Conservation (phyloP, 2,797 vertebrate species). For the Pseudomugil gertrudae region DNA sequence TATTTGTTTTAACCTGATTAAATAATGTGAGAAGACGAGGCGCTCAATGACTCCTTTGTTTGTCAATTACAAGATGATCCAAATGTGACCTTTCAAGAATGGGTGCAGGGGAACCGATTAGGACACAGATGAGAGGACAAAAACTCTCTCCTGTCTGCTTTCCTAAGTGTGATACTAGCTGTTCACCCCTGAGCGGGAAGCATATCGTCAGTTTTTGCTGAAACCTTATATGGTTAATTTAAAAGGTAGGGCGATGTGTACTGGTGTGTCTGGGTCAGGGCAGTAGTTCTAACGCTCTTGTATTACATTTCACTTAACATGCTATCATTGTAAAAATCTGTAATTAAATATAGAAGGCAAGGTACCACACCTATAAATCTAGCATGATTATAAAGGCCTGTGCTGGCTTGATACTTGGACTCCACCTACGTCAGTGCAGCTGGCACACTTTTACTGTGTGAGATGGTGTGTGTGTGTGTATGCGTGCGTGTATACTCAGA, state of each 20-base stretch:
- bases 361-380: constrained; percentile 76
- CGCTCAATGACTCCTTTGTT: constrained; percentile 69
- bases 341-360: constrained; percentile 72
- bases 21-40: constrained; percentile 61
- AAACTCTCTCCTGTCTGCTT: constrained; percentile 30
- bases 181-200: constrained; percentile 44
- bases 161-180: constrained; percentile 38
- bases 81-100: constrained; percentile 24
- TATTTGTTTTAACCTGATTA: constrained; percentile 72
- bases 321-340: constrained; percentile 71
- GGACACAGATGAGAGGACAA: constrained; percentile 13
- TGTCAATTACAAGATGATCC: constrained; percentile 54
- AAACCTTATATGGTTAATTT: constrained; percentile 62
- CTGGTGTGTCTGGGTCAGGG: constrained; percentile 58
- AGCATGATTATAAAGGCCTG: constrained; percentile 71
- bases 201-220: constrained; percentile 28
- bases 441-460: constrained; percentile 44
- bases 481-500: constrained; percentile 39
- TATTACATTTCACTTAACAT: constrained; percentile 70
- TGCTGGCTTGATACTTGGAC: constrained; percentile 66
- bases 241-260: constrained; percentile 44
- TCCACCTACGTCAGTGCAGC: constrained; percentile 63
- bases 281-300: constrained; percentile 47
- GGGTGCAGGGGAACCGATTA: background rate
- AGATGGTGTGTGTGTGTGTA: constrained; percentile 23